Conservation (phyloP, 2,888 invertebrate species). For the Nephrotoma appendiculata region DNA sequence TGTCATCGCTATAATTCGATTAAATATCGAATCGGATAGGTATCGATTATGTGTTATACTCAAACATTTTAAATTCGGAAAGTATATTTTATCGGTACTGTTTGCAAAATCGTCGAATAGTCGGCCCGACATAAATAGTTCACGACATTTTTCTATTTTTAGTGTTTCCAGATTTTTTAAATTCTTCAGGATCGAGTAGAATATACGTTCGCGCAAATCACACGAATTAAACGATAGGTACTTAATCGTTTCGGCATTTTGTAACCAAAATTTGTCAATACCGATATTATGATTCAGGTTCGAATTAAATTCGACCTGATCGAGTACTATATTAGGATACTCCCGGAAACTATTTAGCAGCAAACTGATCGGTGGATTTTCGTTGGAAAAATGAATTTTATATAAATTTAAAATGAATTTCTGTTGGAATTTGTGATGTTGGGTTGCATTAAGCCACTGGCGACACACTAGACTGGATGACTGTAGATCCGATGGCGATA, state of each 20-base stretch:
- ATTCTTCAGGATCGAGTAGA: conserved; percentile 41
- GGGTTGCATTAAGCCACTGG: conserved; percentile 52
- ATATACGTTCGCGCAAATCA: conserved; percentile 47
- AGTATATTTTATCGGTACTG: not conserved
- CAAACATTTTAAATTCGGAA: conserved; percentile 37
- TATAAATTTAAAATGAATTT: conserved; percentile 23
- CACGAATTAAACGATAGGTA: conserved; percentile 42
- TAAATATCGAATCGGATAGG: conserved; percentile 57
- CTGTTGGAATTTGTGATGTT: conserved; percentile 37
- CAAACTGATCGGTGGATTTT: conserved; percentile 20
- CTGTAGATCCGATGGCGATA: conserved; percentile 49
- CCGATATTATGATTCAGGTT: conserved; percentile 14
- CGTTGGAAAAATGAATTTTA: conserved; percentile 25
- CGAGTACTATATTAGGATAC: conserved; percentile 23
- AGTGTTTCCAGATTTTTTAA: conserved; percentile 42
- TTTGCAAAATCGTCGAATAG: conserved; percentile 35
- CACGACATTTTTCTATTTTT: conserved; percentile 48
- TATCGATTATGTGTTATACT: conserved; percentile 53
- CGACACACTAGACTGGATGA: conserved; percentile 48
- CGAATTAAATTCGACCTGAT: conserved; percentile 22
- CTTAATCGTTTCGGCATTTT: conserved; percentile 40
- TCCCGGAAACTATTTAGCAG: conserved; percentile 22
- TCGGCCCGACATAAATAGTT: conserved; percentile 58
- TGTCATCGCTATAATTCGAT: conserved; percentile 45
- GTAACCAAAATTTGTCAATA: conserved; percentile 39